Evolutionary conservation across 2,113 vertebrate genomes (phyloP), one percentile per base, ranked within the genome.

Genomic region (Spermophilus dauricus): DNA sequence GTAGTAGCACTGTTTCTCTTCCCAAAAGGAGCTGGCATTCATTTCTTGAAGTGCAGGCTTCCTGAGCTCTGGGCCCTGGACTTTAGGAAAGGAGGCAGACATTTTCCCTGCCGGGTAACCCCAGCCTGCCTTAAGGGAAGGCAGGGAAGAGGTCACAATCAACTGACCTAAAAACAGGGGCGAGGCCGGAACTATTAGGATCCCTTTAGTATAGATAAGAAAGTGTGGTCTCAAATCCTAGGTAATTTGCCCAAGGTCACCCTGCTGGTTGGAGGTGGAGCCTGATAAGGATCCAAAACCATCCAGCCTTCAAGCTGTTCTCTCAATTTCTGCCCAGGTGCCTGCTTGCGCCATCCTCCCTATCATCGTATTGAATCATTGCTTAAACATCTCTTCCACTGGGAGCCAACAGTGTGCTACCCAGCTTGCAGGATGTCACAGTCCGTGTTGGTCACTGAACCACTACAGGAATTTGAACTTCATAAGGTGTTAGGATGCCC

Each of bases 321-420:
- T 34, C 26, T 73, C 14, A 4, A 17, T 20, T 12, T 67, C 48
- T 69, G 14, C 4, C 20, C 20, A 26, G 14, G 26, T 11, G 30
- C 42, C 22, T 7, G 11, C 6, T n/a, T 58, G 4, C 1, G 32
- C 28, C 26, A 17, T 34, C 28, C 42, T 51, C 32, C 48, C 7
- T 34, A 1, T 22, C 13, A 3, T 1, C 34, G 28, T 2, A 18
- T 48, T 1, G 12, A 34, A 16, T 34, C 3, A 3, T 9, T 58
- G 30, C 32, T 14, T 8, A 34, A 32, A n/a, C 26, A 4, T 51
- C 24, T 70, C 42, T 48, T 11, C 51, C 26, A 14, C 51, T 69
- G 11, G 4, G 72, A 69, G 84, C 30, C 56, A 3, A 30, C 8
- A 0, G 5, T 1, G 0, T 26, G 30, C 53, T 18, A 24, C 12